These are phyloP conservation scores for Poecile montanus DNA, from an alignment of 2,797 vertebrate species.

Conservation along the genomic window DNA sequence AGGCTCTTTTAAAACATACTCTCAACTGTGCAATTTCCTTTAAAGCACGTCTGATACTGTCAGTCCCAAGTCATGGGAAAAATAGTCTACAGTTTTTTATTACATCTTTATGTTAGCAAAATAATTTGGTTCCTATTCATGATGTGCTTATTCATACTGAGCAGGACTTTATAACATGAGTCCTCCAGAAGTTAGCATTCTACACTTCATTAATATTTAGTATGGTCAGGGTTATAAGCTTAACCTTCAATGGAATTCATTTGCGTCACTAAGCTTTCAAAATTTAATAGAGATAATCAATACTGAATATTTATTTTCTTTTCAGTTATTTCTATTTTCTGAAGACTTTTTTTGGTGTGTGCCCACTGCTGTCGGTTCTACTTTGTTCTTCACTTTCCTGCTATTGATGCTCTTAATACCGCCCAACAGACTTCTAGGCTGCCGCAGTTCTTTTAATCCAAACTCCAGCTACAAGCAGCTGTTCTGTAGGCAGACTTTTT, in stretches of 20 bases:
- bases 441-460: constrained; percentile 58
- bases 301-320: not conserved
- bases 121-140: not conserved
- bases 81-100: not conserved
- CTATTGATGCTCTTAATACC: constrained; percentile 51
- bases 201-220: not conserved
- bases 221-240: not conserved
- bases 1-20: not conserved
- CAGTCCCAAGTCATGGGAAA: constrained; percentile 11
- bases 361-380: constrained; percentile 23
- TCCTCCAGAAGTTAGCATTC: not conserved
- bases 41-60: constrained; percentile 40
- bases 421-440: constrained; percentile 44
- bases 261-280: not conserved
- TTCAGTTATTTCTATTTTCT: not conserved
- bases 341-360: not conserved
- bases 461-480: constrained; percentile 78
- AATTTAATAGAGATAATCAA: not conserved
- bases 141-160: not conserved
- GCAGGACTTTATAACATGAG: not conserved
- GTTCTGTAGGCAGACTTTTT: constrained; percentile 71
- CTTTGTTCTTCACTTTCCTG: constrained; percentile 48
- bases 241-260: not conserved
- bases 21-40: constrained; percentile 13
- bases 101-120: not conserved